Conservation (phyloP, 2,797 vertebrate genomes). For the Paratrypauchen microcephalus region DNA sequence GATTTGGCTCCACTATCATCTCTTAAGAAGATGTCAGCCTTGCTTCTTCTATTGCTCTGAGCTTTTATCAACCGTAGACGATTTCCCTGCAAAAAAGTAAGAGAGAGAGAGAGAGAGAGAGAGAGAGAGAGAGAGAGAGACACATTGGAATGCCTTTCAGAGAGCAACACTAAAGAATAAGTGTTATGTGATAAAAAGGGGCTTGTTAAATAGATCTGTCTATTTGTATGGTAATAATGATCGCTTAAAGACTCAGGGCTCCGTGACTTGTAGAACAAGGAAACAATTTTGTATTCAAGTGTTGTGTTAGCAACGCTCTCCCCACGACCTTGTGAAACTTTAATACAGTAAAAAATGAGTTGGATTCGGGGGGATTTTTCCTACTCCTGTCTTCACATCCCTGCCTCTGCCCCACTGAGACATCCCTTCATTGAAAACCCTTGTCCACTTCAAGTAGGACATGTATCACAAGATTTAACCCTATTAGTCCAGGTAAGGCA, state of each 20-base stretch:
- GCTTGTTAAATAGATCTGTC: conserved; percentile 88
- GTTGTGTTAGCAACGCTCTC: conserved; percentile 73
- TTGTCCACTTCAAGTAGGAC: conserved; percentile 17
- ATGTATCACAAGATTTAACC: conserved; percentile 6
- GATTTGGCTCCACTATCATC: conserved; percentile 84
- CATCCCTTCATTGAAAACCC: conserved; percentile 14
- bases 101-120: conserved; percentile 45
- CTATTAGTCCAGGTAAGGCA: neutral
- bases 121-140: conserved; percentile 56
- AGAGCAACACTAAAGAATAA: conserved; percentile 82
- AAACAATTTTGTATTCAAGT: conserved; percentile 80
- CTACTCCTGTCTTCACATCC: conserved; percentile 40
- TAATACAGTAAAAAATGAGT: conserved; percentile 77
- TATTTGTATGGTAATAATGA: conserved; percentile 90
- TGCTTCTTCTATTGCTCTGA: conserved; percentile 84
- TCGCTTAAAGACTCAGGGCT: conserved; percentile 78
- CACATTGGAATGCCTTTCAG: conserved; percentile 81
- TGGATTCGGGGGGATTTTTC: conserved; percentile 38
- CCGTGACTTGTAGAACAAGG: conserved; percentile 79
- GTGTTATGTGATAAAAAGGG: conserved; percentile 83
- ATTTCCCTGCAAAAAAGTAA: conserved; percentile 59
- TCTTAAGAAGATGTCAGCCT: conserved; percentile 89
- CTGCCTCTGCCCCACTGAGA: conserved; percentile 28
- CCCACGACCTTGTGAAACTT: conserved; percentile 83
- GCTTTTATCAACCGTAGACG: conserved; percentile 83